Base-by-base conservation (phyloP, 2,113 vertebrate genomes). In the Peromyscus californicus region DNA sequence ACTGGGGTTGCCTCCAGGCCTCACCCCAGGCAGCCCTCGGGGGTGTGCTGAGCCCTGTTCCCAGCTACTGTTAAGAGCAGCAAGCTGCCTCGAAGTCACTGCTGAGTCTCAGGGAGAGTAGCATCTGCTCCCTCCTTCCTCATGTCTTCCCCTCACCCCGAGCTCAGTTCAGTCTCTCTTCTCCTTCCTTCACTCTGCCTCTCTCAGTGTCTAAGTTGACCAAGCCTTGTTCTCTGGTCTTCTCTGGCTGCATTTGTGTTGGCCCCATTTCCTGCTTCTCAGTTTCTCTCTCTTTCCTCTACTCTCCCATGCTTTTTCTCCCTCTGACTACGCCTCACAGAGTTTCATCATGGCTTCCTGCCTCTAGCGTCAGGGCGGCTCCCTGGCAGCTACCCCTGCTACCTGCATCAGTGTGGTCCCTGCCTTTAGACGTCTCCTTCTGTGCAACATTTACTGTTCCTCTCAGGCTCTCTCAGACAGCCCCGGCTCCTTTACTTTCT, bases 31-130 rank as follows among this genome's bases (percentile, higher is more conserved):
- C 5, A 1, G 69, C 92, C 51, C 57, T 26, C 39, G 1, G 74
- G n/a, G 42, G 11, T 22, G 51, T 22, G 75, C 75, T n/a, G 72
- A n/a, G 42, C 1, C 45, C 33, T 9, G 3, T 39, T 67, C 83
- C 67, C n/a, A 5, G 88, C 92, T 42, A 5, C 90, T 36, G 26
- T 5, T 19, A 19, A 0, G 57, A 42, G 22, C 4, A 0, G 8
- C 16, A 45, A 63, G 1, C 17, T 5, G 78, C 8, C 33, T 7
- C 67, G 13, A 8, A 9, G 51, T 13, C 0, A 0, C 7, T 31
- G 48, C 39, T 83, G n/a, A 0, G 4, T 1, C 31, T 63, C 31
- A 33, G 26, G n/a, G 16, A 78, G 76, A 57, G 78, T 9, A 5
- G 10, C 72, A 63, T 54, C 39, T 48, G 45, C 16, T 76, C 51